Percentiles rank a stretch among this genome's conserved stretches.
Evolutionary conservation across 1,140 invertebrate genomes (phyloP).

Genomic region (Lordiphosa mommai): DNA sequence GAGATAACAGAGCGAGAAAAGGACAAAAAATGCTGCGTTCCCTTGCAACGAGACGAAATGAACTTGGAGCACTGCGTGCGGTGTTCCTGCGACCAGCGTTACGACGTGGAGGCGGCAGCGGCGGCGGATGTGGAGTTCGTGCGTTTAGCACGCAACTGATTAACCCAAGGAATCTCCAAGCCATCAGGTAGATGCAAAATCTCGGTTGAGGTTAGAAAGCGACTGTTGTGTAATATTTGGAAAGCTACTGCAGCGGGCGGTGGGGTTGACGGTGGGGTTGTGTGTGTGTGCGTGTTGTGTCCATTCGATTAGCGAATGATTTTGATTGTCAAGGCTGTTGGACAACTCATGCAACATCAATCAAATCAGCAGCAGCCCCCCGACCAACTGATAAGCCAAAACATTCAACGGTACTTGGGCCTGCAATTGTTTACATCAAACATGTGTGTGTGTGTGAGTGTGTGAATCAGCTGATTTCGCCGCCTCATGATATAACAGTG

Average conservation of each 20-base stretch:
- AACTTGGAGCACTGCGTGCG: conserved; percentile 49
- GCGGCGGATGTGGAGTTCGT: conserved; percentile 41
- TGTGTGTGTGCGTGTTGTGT: neutral
- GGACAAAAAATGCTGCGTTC: conserved; percentile 83
- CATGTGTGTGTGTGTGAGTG: neutral
- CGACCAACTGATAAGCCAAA: conserved; percentile 44
- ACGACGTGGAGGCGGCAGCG: conserved; percentile 13
- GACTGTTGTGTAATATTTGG: conserved; percentile 72
- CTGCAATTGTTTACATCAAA: conserved; percentile 58
- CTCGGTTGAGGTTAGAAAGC: conserved; percentile 67
- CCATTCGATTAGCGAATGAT: conserved; percentile 1
- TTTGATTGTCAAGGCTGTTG: conserved; percentile 30
- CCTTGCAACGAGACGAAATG: conserved; percentile 84
- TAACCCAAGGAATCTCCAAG: conserved; percentile 30
- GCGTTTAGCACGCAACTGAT: conserved; percentile 47
- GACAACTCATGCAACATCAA: conserved; percentile 18
- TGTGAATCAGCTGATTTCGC: conserved; percentile 42
- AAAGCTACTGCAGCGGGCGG: neutral
- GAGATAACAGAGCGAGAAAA: conserved; percentile 23
- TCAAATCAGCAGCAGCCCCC: conserved; percentile 9
- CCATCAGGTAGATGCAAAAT: conserved; percentile 49
- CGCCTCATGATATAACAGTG: neutral
- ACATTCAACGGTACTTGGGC: conserved; percentile 15
- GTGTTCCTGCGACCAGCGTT: conserved; percentile 29
- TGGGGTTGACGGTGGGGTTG: conserved; percentile 2